phyloP scores from a whole-genome alignment of 2,888 invertebrate species.

The Lamellibrachia columna region DNA sequence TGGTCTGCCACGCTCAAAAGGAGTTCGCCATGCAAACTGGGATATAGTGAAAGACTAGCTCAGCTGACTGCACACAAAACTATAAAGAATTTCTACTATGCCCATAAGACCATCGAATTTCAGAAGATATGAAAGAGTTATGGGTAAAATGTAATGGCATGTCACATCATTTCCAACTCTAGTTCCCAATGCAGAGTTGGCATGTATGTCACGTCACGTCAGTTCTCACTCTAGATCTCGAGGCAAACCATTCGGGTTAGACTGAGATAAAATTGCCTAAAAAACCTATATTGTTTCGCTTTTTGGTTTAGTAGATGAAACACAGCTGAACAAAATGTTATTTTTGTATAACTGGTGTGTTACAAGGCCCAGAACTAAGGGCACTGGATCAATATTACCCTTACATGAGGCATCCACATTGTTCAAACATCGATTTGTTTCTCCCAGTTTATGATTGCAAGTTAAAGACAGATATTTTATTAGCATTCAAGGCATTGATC shows the following conservation, averaged over 20 bases:
- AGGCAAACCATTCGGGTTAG: background rate
- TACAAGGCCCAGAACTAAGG: no score
- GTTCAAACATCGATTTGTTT: no score
- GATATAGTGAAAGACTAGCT: background rate
- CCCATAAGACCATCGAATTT: background rate
- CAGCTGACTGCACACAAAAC: background rate
- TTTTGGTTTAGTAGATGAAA: background rate
- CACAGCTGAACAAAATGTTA: no score
- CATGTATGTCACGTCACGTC: no score
- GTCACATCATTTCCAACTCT: no score
- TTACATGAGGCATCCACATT: no score
- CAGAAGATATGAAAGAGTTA: background rate
- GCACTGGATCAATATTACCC: no score
- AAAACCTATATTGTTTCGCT: background rate
- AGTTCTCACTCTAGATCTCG: background rate
- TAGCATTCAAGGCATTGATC: no score
- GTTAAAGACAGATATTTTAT: no score
- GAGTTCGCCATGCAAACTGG: background rate
- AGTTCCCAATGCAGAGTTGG: no score
- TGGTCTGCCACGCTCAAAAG: background rate
- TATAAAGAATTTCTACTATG: background rate
- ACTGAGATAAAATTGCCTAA: background rate
- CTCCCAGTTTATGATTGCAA: no score
- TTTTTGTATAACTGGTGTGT: no score
- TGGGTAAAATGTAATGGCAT: background rate